phyloP scores from a whole-genome alignment of 2,888 invertebrate species.

The Rhyacophila evoluta region DNA sequence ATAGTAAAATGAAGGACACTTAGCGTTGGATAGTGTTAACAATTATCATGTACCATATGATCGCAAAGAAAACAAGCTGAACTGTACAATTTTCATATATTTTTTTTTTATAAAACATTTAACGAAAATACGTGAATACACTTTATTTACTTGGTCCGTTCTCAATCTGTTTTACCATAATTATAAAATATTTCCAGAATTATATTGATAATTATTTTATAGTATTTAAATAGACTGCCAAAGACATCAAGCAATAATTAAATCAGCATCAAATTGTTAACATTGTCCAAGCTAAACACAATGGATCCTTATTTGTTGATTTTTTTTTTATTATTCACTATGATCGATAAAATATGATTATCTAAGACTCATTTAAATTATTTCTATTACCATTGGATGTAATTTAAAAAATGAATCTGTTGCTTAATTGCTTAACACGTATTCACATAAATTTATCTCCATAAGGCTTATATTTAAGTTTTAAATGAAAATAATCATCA shows the following conservation, averaged over 20 bases:
- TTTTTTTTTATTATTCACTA: background rate
- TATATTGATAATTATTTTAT: background rate
- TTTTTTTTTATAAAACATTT: background rate
- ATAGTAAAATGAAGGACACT: background rate
- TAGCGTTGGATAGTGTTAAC: background rate
- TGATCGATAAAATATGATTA: background rate
- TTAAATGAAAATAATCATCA: background rate
- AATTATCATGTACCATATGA: background rate
- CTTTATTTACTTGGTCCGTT: background rate
- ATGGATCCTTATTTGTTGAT: background rate
- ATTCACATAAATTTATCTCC: background rate
- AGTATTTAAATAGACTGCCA: background rate
- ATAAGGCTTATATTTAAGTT: background rate
- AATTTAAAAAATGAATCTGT: background rate
- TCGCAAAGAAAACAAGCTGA: background rate
- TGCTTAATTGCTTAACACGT: background rate
- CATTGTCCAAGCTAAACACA: background rate
- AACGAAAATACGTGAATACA: background rate
- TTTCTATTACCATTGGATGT: background rate
- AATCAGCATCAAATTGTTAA: background rate
- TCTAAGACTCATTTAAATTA: background rate
- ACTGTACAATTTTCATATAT: slow-evolving; percentile 6
- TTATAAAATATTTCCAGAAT: background rate
- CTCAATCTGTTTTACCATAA: background rate
- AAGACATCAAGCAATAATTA: background rate